Evolutionary conservation across 2,888 invertebrate species (phyloP), one percentile per base, ranked within the genome.

Genomic region (Platycheirus albimanus): DNA sequence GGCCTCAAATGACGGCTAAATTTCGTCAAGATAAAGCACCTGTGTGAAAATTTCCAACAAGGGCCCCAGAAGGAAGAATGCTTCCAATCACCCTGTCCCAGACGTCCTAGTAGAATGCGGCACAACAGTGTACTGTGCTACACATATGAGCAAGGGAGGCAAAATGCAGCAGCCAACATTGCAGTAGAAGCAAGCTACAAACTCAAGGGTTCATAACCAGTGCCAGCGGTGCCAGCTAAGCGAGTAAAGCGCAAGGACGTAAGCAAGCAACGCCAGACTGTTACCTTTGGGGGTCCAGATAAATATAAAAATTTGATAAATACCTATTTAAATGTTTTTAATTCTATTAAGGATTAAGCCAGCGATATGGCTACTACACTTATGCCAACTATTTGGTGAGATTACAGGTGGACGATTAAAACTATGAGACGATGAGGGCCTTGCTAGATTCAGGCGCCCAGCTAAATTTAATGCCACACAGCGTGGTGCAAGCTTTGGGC

Each of bases 41-140:
- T 64, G 3, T 64, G 36, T 8, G 64, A 64, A 11, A 64, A 47
- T 19, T 64, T 33, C 17, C 24, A 49, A 19, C 45, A 64, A 13
- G 36, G 49, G 10, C 20, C 47, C 20, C 15, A 33, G 4, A 15
- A 17, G 0, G 49, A 33, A 2, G 20, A 15, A 8, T 61, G 61
- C 43, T 61, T 38, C 8, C 45, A 47, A 10, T 6, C 7, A n/a
- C 45, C 11, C 1, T 64, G 47, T 24, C 49, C 20, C 2, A 41
- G 43, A 4, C 17, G 43, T 11, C 30, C 28, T 11, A 11, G 10
- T 10, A 10, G 1, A 6, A 10, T 30, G 5, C 47, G 19, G 64
- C 49, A 64, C 20, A 64, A 64, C 24, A 64, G 64, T 19, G 11
- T 13, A 1, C 6, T 49, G 8, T 49, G 49, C 20, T 17, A 5